These are phyloP conservation scores for Mesochorus sp. DNA, from an alignment of 2,888 invertebrate species.

Conservation along the genomic window DNA sequence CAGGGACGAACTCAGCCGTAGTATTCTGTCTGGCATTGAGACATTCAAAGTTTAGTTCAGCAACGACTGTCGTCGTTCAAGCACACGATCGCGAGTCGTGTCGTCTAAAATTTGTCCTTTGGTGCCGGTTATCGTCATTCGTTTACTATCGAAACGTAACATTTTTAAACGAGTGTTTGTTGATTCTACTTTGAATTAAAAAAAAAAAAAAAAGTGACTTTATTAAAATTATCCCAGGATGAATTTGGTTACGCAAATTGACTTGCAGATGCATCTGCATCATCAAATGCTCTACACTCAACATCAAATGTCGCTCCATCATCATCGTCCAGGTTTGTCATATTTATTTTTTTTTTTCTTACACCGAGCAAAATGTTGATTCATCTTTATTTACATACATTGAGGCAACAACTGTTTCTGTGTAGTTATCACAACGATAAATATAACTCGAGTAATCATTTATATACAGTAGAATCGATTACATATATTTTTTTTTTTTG, in stretches of 20 bases:
- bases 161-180: slow-evolving; percentile 41
- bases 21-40: background rate
- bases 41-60: slow-evolving; percentile 48
- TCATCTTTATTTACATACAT: background rate
- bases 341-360: no score
- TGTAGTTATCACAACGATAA: no score
- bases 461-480: no score
- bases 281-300: slow-evolving; percentile 69
- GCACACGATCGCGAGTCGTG: slow-evolving; percentile 14
- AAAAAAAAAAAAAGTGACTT: slow-evolving; percentile 17
- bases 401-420: no score
- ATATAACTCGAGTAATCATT: no score
- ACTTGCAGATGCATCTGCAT: slow-evolving; percentile 68
- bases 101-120: slow-evolving; percentile 8
- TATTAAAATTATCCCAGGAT: slow-evolving; percentile 52
- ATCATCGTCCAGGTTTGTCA: slow-evolving; percentile 60
- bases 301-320: slow-evolving; percentile 68
- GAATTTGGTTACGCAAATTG: slow-evolving; percentile 67
- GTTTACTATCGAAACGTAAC: background rate
- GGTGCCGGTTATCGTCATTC: slow-evolving; percentile 24
- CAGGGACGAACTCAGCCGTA: background rate
- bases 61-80: slow-evolving; percentile 51
- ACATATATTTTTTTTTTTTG: no score
- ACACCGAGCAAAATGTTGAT: background rate
- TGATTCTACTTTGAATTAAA: background rate